A percentile compares a stretch with the other conserved stretches of the same genome.
phyloP scores from a whole-genome alignment of 2,888 invertebrate species.

The Ganaspis brasiliensis region DNA sequence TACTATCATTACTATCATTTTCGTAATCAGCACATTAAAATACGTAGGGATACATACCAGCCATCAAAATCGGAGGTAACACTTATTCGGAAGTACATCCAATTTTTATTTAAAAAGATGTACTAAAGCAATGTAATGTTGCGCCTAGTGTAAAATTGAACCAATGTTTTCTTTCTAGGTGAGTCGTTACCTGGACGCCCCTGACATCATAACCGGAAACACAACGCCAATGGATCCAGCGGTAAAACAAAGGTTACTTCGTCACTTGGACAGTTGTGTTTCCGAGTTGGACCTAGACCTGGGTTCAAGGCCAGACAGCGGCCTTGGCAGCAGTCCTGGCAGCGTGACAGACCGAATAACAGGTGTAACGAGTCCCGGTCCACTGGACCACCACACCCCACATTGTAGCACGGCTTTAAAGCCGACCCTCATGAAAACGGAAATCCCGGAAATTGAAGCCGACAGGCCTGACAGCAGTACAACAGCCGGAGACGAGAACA shows the following conservation, averaged over 20 bases:
- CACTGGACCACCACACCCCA: constrained; percentile 73
- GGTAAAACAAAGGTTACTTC: constrained; percentile 83
- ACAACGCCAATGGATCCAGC: constrained; percentile 83
- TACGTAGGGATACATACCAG: no score
- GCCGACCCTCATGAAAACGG: constrained; percentile 66
- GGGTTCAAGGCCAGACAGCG: constrained; percentile 79
- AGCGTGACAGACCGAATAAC: constrained; percentile 76
- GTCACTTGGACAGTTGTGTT: constrained; percentile 85
- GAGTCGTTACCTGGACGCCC: constrained; percentile 83
- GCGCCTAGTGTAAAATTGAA: neutral
- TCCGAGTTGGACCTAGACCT: constrained; percentile 84
- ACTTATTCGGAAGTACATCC: no score
- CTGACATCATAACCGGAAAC: constrained; percentile 83
- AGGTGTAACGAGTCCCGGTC: constrained; percentile 73
- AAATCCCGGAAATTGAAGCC: constrained; percentile 71
- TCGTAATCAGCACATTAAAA: no score
- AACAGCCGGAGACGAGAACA: constrained; percentile 80
- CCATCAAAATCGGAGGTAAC: no score
- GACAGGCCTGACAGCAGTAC: constrained; percentile 80
- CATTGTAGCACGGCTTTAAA: constrained; percentile 77
- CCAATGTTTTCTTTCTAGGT: constrained; percentile 76
- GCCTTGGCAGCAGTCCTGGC: constrained; percentile 78
- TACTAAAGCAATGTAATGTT: no score
- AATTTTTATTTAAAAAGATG: no score
- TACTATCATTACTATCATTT: no score